Evolutionary conservation across 2,113 vertebrate genomes (phyloP), one percentile per base, ranked within the genome.

Genomic region (Xenotilapia flavipinnis): DNA sequence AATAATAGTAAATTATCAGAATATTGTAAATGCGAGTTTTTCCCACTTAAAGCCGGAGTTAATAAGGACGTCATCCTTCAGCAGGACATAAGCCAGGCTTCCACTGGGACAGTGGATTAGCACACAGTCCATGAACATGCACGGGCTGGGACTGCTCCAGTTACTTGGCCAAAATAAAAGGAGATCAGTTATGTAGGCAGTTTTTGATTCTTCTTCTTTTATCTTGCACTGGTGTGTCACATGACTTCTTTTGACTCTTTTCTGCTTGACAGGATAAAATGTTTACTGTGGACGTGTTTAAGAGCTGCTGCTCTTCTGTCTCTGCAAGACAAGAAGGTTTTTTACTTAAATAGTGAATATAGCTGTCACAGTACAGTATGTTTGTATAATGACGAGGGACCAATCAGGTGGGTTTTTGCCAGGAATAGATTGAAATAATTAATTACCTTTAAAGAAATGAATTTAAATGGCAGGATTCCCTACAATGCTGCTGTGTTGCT

Each of bases 171-270:
- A 86, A 12, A 10, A 42, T 19, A 33, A 62, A 62, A 62, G 4
- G 15, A 2, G 5, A 19, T 62, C 58, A 62, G 58, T 62, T 62
- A 62, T 36, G 58, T 62, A 31, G n/a, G 31, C 58, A 62, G 1
- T 2, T 49, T 9, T 17, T 40, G 4, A 21, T 36, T 68, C 12
- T 68, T 42, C 10, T 1, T 14, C 14, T 2, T 9, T 7, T 42
- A 9, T 3, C n/a, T 47, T 26, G 7, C 21, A 40, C 13, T 9
- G 11, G 28, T 53, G 28, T 70, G 13, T 91, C 85, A 85, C 97
- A 96, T 93, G 4, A 97, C 95, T 88, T 96, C 96, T 87, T 97
- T 97, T 56, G 97, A 95, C 86, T 97, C 96, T 92, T 95, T 96
- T 82, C 96, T 95, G 92, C 96, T 97, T 12, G 94, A 92, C 9